Evolutionary conservation across 2,797 vertebrate genomes (phyloP), one percentile per base, ranked within the genome.

Genomic region (Lepus oiostolus): DNA sequence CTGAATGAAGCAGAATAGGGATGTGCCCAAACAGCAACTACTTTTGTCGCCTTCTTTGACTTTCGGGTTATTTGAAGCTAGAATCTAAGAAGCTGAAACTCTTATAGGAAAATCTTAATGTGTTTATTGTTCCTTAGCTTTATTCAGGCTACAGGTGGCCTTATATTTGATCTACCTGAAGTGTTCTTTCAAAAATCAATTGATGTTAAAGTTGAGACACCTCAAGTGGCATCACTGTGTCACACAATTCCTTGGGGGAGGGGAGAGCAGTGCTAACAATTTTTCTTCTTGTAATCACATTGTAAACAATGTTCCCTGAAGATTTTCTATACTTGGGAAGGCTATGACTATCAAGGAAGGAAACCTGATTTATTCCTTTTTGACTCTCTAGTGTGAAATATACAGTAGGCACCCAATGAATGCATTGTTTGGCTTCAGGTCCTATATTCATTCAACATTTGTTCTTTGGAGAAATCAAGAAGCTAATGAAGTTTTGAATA

Each of bases 21-120:
- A 88, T 11, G 2, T 81, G 30, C n/a, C 30, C 35, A 68, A 16
- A 19, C 42, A 19, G 50, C 19, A 90, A 88, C 30, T 35, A 72
- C 50, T 67, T 90, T 76, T 74, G 30, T 14, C 35, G 35, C 12
- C 4, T 68, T 60, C 42, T 92, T 88, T 85, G 60, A 50, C 52
- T 70, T 95, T 91, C 54, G 35, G 47, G 47, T 65, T 80, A 60
- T 54, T 74, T 86, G 83, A 79, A 83, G 35, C 60, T 79, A 79
- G 82, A 82, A 42, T 80, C 22, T 52, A 84, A 95, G 52, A 86
- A n/a, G 79, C 14, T 86, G 30, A 47, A 86, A 93, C 58, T 74
- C 71, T 88, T 67, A 26, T 28, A 82, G 80, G 71, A 75, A 47
- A 47, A 16, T 50, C n/a, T 54, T 85, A 90, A 54, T 52, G 26